Conservation (phyloP, 2,113 vertebrate genomes). For the Scalopus aquaticus region DNA sequence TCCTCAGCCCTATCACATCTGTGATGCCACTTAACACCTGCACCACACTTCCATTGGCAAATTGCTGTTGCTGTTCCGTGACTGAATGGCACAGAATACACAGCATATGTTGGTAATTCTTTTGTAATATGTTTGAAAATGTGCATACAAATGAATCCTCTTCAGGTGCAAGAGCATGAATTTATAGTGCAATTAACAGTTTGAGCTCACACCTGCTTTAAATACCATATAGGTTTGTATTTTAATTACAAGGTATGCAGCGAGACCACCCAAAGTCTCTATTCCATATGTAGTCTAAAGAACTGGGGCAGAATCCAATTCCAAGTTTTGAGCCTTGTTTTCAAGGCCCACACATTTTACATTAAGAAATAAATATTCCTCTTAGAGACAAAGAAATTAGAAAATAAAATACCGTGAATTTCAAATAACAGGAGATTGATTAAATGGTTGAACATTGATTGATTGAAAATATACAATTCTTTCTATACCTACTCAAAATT, state of each 20-base stretch:
- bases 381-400: background rate
- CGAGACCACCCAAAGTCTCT: conserved; percentile 64
- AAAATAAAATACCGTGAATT: background rate
- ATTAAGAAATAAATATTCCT: background rate
- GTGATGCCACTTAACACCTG: conserved; percentile 68
- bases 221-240: conserved; percentile 68
- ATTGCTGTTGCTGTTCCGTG: conserved; percentile 51
- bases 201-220: conserved; percentile 79
- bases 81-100: conserved; percentile 69
- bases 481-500: background rate
- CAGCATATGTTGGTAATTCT: conserved; percentile 79
- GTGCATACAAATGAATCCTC: conserved; percentile 72
- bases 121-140: conserved; percentile 75
- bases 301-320: conserved; percentile 42
- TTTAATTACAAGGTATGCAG: conserved; percentile 73
- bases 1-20: conserved; percentile 64
- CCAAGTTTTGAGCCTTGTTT: conserved; percentile 35
- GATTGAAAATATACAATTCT: background rate
- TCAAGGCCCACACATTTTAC: background rate
- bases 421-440: background rate
- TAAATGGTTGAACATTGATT: background rate
- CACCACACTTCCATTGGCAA: conserved; percentile 15
- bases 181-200: conserved; percentile 78
- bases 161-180: conserved; percentile 75
- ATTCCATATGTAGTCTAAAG: conserved; percentile 50